Conservation (phyloP, 1,140 invertebrate genomes). For the Drosophila azteca region DNA sequence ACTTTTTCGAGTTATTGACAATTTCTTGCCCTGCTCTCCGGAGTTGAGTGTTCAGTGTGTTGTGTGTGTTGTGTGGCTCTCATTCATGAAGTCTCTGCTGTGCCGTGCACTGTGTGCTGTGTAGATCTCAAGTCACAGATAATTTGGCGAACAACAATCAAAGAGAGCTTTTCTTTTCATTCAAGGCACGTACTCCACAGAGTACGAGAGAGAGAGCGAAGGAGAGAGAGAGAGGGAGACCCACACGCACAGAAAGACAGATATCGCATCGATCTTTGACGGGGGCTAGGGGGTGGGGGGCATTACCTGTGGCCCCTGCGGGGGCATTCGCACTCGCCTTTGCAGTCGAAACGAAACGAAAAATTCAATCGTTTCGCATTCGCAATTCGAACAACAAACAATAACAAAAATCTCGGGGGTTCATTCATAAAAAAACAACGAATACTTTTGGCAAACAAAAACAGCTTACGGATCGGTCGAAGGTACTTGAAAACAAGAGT, state of each 20-base stretch:
- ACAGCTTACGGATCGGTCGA: slow-evolving; percentile 3
- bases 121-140: slow-evolving; percentile 70
- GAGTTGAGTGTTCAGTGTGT: no score
- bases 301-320: slow-evolving; percentile 31
- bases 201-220: slow-evolving; percentile 22
- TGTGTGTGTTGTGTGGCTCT: slow-evolving; percentile 19
- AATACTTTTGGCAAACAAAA: slow-evolving; percentile 30
- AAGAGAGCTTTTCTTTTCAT: slow-evolving; percentile 56
- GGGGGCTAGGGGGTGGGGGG: slow-evolving; percentile 6
- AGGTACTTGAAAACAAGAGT: slow-evolving; percentile 1
- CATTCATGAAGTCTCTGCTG: slow-evolving; percentile 62
- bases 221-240: slow-evolving; percentile 27
- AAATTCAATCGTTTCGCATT: slow-evolving; percentile 17
- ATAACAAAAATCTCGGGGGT: slow-evolving; percentile 19
- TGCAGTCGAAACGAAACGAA: slow-evolving; percentile 4
- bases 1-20: slow-evolving; percentile 51
- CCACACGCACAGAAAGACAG: slow-evolving; percentile 38
- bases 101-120: slow-evolving; percentile 4
- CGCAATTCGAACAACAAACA: slow-evolving; percentile 25
- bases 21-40: slow-evolving; percentile 24
- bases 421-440: slow-evolving; percentile 29
- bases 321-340: slow-evolving; percentile 19
- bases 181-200: slow-evolving; percentile 71
- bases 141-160: slow-evolving; percentile 61
- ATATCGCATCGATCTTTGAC: slow-evolving; percentile 1